Conservation (phyloP, 2,888 invertebrate species). For the Junonia oenone region DNA sequence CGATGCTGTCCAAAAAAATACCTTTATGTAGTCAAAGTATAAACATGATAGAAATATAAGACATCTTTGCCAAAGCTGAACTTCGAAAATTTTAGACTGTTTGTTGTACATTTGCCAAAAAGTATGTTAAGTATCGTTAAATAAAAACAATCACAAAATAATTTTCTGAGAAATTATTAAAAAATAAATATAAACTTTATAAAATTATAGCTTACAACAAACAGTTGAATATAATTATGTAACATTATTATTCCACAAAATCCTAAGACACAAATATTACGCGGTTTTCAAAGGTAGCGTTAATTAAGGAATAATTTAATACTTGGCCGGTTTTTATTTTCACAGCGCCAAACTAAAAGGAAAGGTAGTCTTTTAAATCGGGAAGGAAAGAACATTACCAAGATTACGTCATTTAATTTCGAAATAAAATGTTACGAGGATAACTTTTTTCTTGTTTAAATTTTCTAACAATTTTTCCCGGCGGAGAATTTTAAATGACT, state of each 20-base stretch:
- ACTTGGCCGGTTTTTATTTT: not conserved
- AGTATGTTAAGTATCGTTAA: too few relatives aligned
- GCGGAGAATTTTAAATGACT: not conserved
- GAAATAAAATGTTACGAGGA: not conserved
- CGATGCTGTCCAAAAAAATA: too few relatives aligned
- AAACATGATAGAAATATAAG: too few relatives aligned
- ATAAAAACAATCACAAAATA: too few relatives aligned
- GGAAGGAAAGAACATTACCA: conserved; percentile 1
- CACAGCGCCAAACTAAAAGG: not conserved
- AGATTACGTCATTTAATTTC: conserved; percentile 1
- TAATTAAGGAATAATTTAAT: not conserved
- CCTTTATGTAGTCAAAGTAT: too few relatives aligned
- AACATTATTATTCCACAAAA: not conserved
- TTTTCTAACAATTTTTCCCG: not conserved
- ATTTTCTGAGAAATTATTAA: too few relatives aligned
- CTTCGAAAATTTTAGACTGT: too few relatives aligned
- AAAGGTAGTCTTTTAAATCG: not conserved
- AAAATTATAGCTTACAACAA: too few relatives aligned
- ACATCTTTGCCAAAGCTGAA: too few relatives aligned
- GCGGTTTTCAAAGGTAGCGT: not conserved
- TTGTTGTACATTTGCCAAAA: too few relatives aligned
- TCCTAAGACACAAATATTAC: not conserved
- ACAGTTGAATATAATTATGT: too few relatives aligned
- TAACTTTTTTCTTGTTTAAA: conserved; percentile 1
- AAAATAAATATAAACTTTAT: too few relatives aligned